Evolutionary conservation across 2,888 invertebrate genomes (phyloP), one percentile per base, ranked within the genome.

Genomic region (Hyalella azteca): DNA sequence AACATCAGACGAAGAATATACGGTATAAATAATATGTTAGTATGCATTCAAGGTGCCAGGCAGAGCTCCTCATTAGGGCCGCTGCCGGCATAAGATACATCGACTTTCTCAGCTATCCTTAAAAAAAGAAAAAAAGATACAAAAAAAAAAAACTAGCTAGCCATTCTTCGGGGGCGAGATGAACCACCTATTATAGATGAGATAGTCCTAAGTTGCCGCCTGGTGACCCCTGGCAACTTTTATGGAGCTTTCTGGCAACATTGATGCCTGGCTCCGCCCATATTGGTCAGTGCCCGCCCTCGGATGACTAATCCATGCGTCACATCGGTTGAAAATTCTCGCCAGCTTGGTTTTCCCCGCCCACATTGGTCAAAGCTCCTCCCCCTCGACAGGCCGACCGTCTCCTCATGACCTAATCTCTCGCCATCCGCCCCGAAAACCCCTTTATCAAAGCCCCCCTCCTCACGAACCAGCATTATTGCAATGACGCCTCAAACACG

Each of bases 141-240:
- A 54, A 36, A 39, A 36, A 0, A 36, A 36, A 54, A 66, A 66
- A 66, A 66, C 66, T 66, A 13, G 66, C 66, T 66, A 32, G 66
- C 66, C 66, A 66, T 66, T 66, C 66, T 66, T 66, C 19, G 66
- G 66, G 15, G 66, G 36, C 39, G 66, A 66, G 66, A 66, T 66
- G 66, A 66, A 66, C 66, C 66, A 66, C 66, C 66, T 66, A 66
- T 66, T 66, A 66, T 66, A 36, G 66, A 66, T 66, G 66, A 66
- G 66, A 66, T 36, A 66, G 36, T 66, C 39, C 36, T 36, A 66
- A 4, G 3, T 15, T 15, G 26, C 7, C 5, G 26, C 60, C 32
- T n/a, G 5, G 60, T 29, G 36, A 3, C 66, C 32, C 29, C 36
- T 66, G 66, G 66, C 66, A 66, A 66, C 66, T 32, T 36, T 32